Percentiles rank a stretch among this genome's conserved stretches.
These are phyloP conservation scores for Macrotrachela quadricornifera DNA, from an alignment of 1,140 invertebrate genomes.

Conservation along the genomic window DNA sequence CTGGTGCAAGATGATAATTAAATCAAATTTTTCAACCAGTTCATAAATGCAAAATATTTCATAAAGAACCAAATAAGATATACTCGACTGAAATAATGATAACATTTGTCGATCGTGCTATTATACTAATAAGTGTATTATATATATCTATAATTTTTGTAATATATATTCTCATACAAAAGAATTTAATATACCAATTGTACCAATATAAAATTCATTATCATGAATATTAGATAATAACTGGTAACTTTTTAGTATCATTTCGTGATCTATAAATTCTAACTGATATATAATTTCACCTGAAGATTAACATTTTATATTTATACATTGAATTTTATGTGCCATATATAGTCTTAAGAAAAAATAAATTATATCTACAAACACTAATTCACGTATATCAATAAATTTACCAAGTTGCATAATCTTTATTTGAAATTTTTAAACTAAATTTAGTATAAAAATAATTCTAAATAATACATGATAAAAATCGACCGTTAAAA, in stretches of 20 bases:
- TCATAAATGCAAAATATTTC: background rate
- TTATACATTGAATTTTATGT: no score
- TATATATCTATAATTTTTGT: conserved; percentile 13
- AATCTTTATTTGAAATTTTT: no score
- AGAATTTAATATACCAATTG: background rate
- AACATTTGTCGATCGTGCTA: conserved; percentile 12
- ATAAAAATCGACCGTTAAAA: no score
- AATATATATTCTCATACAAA: no score
- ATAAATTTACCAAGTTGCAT: no score
- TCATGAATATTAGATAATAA: conserved; percentile 4
- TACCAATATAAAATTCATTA: conserved; percentile 1
- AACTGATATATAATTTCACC: background rate
- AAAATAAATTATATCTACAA: no score
- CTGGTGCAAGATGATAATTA: conserved; percentile 18
- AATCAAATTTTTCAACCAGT: no score
- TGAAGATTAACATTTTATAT: no score
- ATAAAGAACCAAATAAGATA: conserved; percentile 4
- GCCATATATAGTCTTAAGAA: no score
- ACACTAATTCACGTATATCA: no score
- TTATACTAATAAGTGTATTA: conserved; percentile 12
- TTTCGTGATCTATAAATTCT: conserved; percentile 1
- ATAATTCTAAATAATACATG: no score
- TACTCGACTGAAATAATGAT: conserved; percentile 20
- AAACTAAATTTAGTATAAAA: no score
- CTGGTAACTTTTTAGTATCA: background rate